Percentiles rank a stretch among this genome's conserved stretches.
Evolutionary conservation across 2,888 invertebrate genomes (phyloP).

Genomic region (Girardia tigrina): DNA sequence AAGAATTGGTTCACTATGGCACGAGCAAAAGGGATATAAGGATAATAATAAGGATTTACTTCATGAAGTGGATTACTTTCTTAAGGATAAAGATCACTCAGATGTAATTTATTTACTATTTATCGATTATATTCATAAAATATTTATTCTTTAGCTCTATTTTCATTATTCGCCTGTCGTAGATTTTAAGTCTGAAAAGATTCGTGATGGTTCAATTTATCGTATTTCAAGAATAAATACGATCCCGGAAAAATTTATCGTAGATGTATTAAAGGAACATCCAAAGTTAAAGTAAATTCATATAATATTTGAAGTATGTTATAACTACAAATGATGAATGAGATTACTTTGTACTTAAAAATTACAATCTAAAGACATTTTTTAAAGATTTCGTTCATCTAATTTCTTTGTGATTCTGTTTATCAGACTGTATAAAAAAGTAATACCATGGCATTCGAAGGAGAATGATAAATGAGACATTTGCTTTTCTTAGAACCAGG

Average conservation of each 20-base stretch:
- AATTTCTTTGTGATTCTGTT: too few relatives aligned
- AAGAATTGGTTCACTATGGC: neutral
- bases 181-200: constrained; percentile 12
- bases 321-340: too few relatives aligned
- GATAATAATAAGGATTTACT: constrained; percentile 26
- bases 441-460: too few relatives aligned
- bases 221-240: constrained; percentile 25
- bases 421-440: too few relatives aligned
- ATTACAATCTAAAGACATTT: too few relatives aligned
- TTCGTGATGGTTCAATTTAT: constrained; percentile 26
- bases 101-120: neutral
- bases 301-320: too few relatives aligned
- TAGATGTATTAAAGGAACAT: constrained; percentile 24
- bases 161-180: constrained; percentile 29
- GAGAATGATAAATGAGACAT: too few relatives aligned
- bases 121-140: neutral
- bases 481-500: too few relatives aligned
- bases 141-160: constrained; percentile 11
- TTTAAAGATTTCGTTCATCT: too few relatives aligned
- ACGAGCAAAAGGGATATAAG: constrained; percentile 26
- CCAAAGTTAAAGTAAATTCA: constrained; percentile 24
- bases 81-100: constrained; percentile 13
- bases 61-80: constrained; percentile 31
- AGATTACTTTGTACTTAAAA: too few relatives aligned
- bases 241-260: constrained; percentile 28